Evolutionary conservation across 2,797 vertebrate species (phyloP).

Genomic region (Chrosomus eos): DNA sequence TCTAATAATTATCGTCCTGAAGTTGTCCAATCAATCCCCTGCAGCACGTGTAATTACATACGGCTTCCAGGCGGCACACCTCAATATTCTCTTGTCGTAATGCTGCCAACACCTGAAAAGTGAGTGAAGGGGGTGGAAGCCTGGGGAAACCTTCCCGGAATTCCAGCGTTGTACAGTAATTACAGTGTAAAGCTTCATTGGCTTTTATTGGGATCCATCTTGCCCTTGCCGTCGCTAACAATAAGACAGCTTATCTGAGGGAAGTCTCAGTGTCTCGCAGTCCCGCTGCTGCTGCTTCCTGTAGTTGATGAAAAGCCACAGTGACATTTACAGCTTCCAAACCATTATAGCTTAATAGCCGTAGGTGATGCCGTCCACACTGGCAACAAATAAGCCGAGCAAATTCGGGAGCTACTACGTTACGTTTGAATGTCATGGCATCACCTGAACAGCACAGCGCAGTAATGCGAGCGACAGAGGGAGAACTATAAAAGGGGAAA

Average conservation of each 20-base stretch:
- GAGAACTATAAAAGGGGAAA: slow-evolving; percentile 1
- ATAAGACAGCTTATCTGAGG: slow-evolving; percentile 38
- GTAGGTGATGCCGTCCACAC: slow-evolving; percentile 36
- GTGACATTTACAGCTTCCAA: slow-evolving; percentile 79
- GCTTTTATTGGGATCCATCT: slow-evolving; percentile 69
- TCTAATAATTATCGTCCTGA: slow-evolving; percentile 54
- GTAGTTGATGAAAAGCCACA: slow-evolving; percentile 68
- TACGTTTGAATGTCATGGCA: slow-evolving; percentile 47
- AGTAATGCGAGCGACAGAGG: background rate
- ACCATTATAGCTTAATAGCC: slow-evolving; percentile 70
- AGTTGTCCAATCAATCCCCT: slow-evolving; percentile 57
- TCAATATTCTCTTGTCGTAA: slow-evolving; percentile 40
- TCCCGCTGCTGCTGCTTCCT: slow-evolving; percentile 38
- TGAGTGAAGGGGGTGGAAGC: slow-evolving; percentile 15
- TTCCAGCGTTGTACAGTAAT: slow-evolving; percentile 65
- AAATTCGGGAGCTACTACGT: slow-evolving; percentile 12
- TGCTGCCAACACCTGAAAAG: slow-evolving; percentile 49
- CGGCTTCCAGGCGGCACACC: slow-evolving; percentile 50
- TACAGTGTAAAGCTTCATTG: slow-evolving; percentile 69
- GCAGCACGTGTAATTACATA: slow-evolving; percentile 63
- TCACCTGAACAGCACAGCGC: slow-evolving; percentile 24
- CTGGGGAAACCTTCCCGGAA: slow-evolving; percentile 50
- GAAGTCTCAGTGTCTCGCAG: slow-evolving; percentile 36
- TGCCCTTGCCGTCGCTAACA: slow-evolving; percentile 62
- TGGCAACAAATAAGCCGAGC: slow-evolving; percentile 29